Base-by-base conservation (phyloP, 2,797 vertebrate species). In the Macrochelys suwanniensis region DNA sequence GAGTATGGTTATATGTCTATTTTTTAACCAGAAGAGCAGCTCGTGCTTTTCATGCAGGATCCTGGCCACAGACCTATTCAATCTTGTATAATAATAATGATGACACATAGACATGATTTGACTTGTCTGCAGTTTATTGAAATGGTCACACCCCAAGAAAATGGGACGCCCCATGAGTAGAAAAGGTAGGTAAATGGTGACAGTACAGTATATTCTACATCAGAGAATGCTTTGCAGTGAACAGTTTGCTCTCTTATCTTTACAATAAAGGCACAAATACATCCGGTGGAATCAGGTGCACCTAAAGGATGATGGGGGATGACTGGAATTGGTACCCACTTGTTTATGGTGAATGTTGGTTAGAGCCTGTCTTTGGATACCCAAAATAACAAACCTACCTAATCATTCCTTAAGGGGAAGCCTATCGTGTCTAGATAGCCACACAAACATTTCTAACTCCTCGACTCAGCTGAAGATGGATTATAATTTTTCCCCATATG, bases 111-210 rank as follows among this genome's bases (percentile, higher is more conserved):
- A 37, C 2, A 28, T 88, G 50, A 91, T 87, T 90, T 97, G n/a
- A 95, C 86, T 84, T 96, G 23, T 94, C 86, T 97, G 96, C 95
- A 91, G 28, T 97, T 97, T 97, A 97, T 96, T 97, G 92, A 81
- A 23, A 80, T 49, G 85, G 54, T 82, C 85, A 86, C 85, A 51
- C 49, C 47, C 1, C 28, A 61, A 71, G 89, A 76, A 51, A 90
- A 59, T 42, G 25, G 85, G 88, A 42, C 26, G 3, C 10, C 33
- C 65, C 65, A n/a, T 37, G 65, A 68, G 17, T n/a, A 68, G n/a
- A n/a, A 68, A 68, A 68, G 65, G 26, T 80, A 57, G 89, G 83
- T 16, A 90, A 89, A 78, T 91, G 94, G 95, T 95, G 90, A 74
- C 82, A 91, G 37, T 85, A 81, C 92, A 80, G 47, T 6, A 25